A percentile compares a stretch with the other conserved stretches of the same genome.
Conservation (phyloP, 2,888 invertebrate species). For the Hirtodrosophila duncani region DNA sequence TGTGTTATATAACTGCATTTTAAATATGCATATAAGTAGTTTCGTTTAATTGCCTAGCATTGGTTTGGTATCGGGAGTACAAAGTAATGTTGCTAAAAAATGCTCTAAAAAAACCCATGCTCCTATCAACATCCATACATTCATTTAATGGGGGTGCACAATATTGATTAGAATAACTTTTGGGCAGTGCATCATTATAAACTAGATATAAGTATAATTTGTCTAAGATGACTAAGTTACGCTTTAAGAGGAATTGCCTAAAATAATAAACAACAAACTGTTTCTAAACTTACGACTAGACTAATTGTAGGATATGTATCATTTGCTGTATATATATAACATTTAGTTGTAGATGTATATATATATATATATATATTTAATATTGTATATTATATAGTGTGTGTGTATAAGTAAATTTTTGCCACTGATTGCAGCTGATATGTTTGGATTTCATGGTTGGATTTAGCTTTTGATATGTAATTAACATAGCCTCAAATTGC, state of each 20-base stretch:
- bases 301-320: constrained; percentile 12
- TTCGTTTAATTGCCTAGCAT: constrained; percentile 20
- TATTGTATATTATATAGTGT: constrained; percentile 1
- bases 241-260: constrained; percentile 11
- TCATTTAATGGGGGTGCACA: constrained; percentile 23
- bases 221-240: constrained; percentile 45
- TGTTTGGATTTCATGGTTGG: constrained; percentile 76
- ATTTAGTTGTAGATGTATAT: constrained; percentile 16
- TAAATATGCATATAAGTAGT: constrained; percentile 35
- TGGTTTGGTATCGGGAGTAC: constrained; percentile 25
- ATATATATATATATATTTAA: constrained; percentile 14
- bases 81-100: constrained; percentile 63
- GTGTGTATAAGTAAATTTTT: constrained; percentile 19
- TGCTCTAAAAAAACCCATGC: constrained; percentile 48
- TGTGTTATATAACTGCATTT: constrained; percentile 3
- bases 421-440: constrained; percentile 67
- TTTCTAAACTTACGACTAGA: constrained; percentile 26
- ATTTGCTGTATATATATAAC: constrained; percentile 6
- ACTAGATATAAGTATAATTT: constrained; percentile 32
- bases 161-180: constrained; percentile 20
- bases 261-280: constrained; percentile 29
- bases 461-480: constrained; percentile 48
- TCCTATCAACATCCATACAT: too few species aligned
- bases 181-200: constrained; percentile 58
- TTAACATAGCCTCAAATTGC: constrained; percentile 37